Evolutionary conservation across 2,113 vertebrate species (phyloP).

Genomic region (cat (Felis catus)): F.catus_Fca126_mat1.0 CM031427.1:8324001-8324500

Average conservation of each 20-base stretch:
- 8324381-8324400: not conserved
- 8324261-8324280: not conserved
- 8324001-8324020: not conserved
- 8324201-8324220: not conserved
- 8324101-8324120: constrained; percentile 53
- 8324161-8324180: constrained; percentile 41
- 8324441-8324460: not conserved
- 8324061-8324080: not conserved
- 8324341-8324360: not conserved
- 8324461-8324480: not conserved
- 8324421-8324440: not conserved
- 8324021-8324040: not conserved
- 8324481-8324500: too few species aligned
- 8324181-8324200: not conserved
- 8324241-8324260: not conserved
- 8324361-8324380: not conserved
- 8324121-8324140: constrained; percentile 27
- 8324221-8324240: not conserved
- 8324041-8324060: not conserved
- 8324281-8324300: not conserved
- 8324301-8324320: not conserved
- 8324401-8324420: not conserved
- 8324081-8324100: not conserved
- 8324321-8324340: not conserved
- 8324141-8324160: constrained; percentile 11